phyloP scores from a whole-genome alignment of 2,888 invertebrate species.

The Syrista parreyssii region DNA sequence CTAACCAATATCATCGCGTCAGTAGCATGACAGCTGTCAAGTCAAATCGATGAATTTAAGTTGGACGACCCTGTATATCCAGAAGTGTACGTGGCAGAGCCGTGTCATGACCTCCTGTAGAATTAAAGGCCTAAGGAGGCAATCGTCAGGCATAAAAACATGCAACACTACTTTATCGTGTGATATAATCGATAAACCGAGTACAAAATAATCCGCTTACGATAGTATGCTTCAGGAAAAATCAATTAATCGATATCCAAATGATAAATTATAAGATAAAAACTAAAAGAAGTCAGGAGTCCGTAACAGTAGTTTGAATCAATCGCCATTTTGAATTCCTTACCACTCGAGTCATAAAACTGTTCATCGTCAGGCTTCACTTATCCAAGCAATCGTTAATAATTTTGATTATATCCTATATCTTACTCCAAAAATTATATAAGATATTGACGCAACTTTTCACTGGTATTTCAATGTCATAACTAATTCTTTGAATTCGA shows the following conservation, averaged over 20 bases:
- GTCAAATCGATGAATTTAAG: neutral
- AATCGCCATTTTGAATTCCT: neutral
- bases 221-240: neutral
- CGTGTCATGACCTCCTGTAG: neutral
- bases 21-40: neutral
- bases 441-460: neutral
- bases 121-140: neutral
- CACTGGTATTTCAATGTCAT: neutral
- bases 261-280: neutral
- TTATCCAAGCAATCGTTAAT: neutral
- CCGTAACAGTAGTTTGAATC: neutral
- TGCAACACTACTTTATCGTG: neutral
- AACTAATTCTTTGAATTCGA: neutral
- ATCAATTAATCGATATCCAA: neutral
- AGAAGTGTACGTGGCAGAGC: neutral
- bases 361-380: neutral
- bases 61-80: neutral
- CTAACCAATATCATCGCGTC: neutral
- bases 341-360: neutral
- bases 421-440: neutral
- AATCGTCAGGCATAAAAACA: neutral
- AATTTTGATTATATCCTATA: neutral
- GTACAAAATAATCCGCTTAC: neutral
- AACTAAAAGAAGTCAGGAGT: neutral
- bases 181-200: neutral